Base-by-base conservation (phyloP, 2,888 invertebrate species). In the Tipula helvola region DNA sequence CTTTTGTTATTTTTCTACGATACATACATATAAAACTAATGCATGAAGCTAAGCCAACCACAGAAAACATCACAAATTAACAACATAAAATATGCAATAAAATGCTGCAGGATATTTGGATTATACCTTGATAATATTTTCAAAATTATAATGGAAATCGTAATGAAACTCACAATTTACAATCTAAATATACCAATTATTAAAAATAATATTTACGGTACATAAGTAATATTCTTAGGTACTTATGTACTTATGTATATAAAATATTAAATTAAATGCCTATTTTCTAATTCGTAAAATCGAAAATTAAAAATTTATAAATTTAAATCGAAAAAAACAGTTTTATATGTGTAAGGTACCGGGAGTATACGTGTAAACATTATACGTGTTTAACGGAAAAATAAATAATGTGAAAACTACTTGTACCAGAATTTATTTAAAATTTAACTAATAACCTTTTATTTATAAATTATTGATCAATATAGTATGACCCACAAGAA, bases 81-180 rank as follows among this genome's bases (percentile, higher is more conserved):
- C 71, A 71, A 71, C 71, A 71, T 71, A 71, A 71, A 71, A 71
- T 71, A 71, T 71, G 71, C 71, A 71, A 71, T 71, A 71, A 71
- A 71, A 10, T 28, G 71, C 71, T 28, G 10, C 71, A 71, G 71
- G 71, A 2, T 28, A 71, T 71, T 71, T 71, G 71, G 71, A 28
- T 7, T 28, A 28, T 71, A 71, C 71, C 28, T 71, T 71, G 71
- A 71, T 71, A 71, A 71, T 71, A 71, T 71, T 71, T 71, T 71
- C 71, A 8, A 28, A 28, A 71, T 71, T 71, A 28, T 71, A 71
- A 71, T 71, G 71, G 71, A 71, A 71, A 71, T 71, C 12, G 71
- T 71, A 71, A 71, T 71, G 71, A 71, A 71, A 71, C 71, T 71
- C 28, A 71, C 71, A 71, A 71, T 18, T 71, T 71, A 12, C 28